Evolutionary conservation across 2,888 invertebrate genomes (phyloP).

Genomic region (Epistrophe eligans): DNA sequence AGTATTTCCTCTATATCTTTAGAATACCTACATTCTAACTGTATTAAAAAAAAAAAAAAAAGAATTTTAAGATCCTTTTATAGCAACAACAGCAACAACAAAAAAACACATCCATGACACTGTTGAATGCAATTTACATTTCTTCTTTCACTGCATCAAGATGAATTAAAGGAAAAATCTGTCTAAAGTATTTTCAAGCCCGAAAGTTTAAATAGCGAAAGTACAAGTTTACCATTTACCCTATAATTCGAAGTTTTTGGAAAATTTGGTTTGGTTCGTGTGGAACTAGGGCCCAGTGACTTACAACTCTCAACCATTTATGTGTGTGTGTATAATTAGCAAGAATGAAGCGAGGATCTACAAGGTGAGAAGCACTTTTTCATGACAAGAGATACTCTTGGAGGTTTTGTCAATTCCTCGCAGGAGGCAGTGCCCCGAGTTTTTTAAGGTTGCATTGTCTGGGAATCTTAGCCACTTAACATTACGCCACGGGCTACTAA

Average conservation of each 20-base stretch:
- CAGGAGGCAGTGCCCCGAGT: no score
- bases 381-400: no score
- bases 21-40: not conserved
- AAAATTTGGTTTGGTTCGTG: no score
- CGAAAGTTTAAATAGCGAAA: not conserved
- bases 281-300: no score
- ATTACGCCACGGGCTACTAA: no score
- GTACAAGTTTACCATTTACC: conserved; percentile 7
- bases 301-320: no score
- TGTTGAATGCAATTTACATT: conserved; percentile 49
- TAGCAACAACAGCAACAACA: conserved; percentile 1
- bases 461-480: no score
- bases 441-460: no score
- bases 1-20: not conserved
- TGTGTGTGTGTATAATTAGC: no score
- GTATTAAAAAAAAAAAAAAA: conserved; percentile 1
- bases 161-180: not conserved
- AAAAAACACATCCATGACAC: conserved; percentile 18
- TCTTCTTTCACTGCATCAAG: not conserved
- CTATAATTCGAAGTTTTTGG: not conserved
- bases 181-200: not conserved
- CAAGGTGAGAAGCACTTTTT: no score
- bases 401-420: no score
- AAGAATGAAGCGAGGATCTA: no score
- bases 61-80: conserved; percentile 17